A percentile compares a stretch with the other conserved stretches of the same genome.
Conservation (phyloP, 2,113 vertebrate species). For the Cryptomyrus ogoouensis region DNA sequence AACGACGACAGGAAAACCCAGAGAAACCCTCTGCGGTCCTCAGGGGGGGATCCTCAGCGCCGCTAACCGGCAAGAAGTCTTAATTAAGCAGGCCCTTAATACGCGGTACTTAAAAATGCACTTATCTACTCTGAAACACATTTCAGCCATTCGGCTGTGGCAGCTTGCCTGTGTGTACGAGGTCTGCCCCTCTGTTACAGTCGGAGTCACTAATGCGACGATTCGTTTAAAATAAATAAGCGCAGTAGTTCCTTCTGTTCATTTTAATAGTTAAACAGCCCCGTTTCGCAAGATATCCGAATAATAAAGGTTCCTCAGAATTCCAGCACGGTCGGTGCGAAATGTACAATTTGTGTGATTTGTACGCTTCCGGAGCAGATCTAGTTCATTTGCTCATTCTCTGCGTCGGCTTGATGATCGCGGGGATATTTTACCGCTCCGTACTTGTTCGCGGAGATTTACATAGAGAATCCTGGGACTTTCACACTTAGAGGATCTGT, state of each 20-base stretch:
- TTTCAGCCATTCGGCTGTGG: neutral
- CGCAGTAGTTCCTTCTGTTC: neutral
- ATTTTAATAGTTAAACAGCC: neutral
- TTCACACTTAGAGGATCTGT: conserved; percentile 55
- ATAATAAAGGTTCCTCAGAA: neutral
- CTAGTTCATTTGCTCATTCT: neutral
- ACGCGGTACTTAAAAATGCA: neutral
- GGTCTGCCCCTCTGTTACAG: neutral
- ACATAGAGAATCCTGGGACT: conserved; percentile 52
- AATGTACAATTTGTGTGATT: neutral
- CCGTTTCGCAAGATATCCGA: neutral
- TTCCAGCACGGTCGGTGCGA: neutral
- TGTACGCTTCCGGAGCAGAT: neutral
- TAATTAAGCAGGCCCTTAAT: neutral
- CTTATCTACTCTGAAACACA: neutral
- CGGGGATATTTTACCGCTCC: conserved; percentile 31
- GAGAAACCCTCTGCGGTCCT: neutral
- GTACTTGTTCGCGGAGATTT: conserved; percentile 49
- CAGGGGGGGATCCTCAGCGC: neutral
- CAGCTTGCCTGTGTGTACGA: neutral
- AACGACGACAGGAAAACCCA: neutral
- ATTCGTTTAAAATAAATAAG: neutral
- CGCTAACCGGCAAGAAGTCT: neutral
- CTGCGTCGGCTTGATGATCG: conserved; percentile 41
- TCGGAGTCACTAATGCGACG: neutral